Base-by-base conservation (phyloP, 2,888 invertebrate species). In the Halictus quadricinctus region DNA sequence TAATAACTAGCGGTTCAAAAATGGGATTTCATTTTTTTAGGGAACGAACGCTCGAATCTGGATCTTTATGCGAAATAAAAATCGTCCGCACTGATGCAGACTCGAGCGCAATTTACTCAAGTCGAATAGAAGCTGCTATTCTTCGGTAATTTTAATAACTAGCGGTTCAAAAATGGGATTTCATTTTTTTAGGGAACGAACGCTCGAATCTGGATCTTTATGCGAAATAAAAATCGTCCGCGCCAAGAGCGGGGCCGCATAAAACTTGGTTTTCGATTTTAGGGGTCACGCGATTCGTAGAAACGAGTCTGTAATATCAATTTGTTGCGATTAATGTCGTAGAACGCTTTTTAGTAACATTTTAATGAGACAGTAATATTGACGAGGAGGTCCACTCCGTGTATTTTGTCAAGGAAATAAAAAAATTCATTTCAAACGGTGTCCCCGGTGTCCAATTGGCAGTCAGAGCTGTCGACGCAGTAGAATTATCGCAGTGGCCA, bases 401-500 rank as follows among this genome's bases (percentile, higher is more conserved):
- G 54, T 54, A 21, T 54, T 54, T 54, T 21, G 21, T 54, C 2
- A 54, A 8, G 21, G 8, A 2, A 8, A 21, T 54, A 21, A 54
- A 54, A n/a, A n/a, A n/a, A n/a, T 54, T 3, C 54, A 4, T 54
- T n/a, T 10, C 5, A 5, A 6, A 60, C 6, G 25, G 10, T 66
- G 29, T 18, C 15, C 6, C 36, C 66, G 6, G 36, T 18, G 10
- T 69, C n/a, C 69, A 21, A 43, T 43, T 5, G 36, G 41, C 21
- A 10, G 69, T 41, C 69, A 12, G 41, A 21, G 43, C 41, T 41
- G 21, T 69, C 69, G 41, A 43, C 41, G n/a, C 41, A 41, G 25
- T 15, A 6, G 72, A 43, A 72, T 64, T 80, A 83, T 80, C 75
- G 54, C 70, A 54, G 66, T 18, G 18, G 18, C 36, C 66, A 72